Base-by-base conservation (phyloP, 92 coral and sea anemone species). In the Porites cylindrica region DNA sequence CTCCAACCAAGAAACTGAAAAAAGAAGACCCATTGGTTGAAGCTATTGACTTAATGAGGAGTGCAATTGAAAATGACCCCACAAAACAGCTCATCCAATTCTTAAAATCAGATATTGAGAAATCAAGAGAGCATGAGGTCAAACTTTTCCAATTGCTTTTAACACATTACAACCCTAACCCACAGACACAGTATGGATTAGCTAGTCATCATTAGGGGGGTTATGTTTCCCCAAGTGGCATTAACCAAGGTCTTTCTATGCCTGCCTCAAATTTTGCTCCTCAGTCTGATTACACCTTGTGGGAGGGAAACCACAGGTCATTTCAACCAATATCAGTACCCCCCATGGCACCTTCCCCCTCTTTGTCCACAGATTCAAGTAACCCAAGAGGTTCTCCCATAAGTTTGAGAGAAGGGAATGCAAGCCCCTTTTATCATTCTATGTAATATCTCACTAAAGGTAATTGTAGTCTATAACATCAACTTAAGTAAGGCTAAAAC, bases 21-120 rank as follows among this genome's bases (percentile, higher is more conserved):
- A 87, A 87, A 70, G 72, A 72, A 87, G 90, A 87, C 79, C 90
- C 86, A 78, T 56, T 87, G 81, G 68, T 80, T 76, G 81, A 87
- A 77, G 90, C 79, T 70, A 77, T 87, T 51, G 43, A 83, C 66
- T 76, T 65, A 8, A 70, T 80, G 76, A 80, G 79, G 66, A 87
- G 32, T 72, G 82, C 81, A 72, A 59, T 87, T 71, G 86, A 87
- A 79, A 79, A 87, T 79, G 90, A 72, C 56, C 86, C 86, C 65
- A 80, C 79, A 70, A 87, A 87, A 68, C 51, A 80, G 78, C 72
- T 87, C 76, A 80, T 80, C 68, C 76, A 71, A 69, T 80, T 79
- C 81, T 79, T 73, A 77, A 87, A 56, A 76, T 82, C 83, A 60
- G 90, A 80, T 56, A 82, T 77, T 80, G 81, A 87, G 84, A 87